phyloP scores from a whole-genome alignment of 2,888 invertebrate genomes.

The Erpobdella octoculata region DNA sequence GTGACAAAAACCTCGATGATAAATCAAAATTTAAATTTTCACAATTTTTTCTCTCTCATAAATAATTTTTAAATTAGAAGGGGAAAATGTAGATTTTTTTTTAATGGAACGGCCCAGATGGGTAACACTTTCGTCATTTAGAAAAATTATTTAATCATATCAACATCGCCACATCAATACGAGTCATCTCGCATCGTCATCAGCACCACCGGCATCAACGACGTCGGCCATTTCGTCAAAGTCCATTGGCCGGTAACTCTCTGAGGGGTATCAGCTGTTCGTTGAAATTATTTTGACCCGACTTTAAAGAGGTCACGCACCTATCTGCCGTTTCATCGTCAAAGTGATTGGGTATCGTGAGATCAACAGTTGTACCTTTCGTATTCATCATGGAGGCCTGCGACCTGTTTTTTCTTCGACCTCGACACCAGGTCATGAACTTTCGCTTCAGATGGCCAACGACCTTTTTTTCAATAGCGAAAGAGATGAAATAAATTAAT shows the following conservation, averaged over 20 bases:
- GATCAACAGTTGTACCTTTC: neutral
- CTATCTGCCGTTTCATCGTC: neutral
- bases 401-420: neutral
- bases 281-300: neutral
- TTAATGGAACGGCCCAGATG: too few relatives aligned
- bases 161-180: neutral
- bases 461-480: neutral
- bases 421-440: neutral
- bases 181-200: neutral
- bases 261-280: neutral
- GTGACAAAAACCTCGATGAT: too few relatives aligned
- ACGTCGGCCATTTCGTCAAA: neutral
- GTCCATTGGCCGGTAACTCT: neutral
- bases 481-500: neutral
- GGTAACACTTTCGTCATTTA: too few relatives aligned
- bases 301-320: neutral
- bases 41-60: neutral
- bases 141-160: too few relatives aligned
- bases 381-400: neutral
- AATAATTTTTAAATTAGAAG: too few relatives aligned
- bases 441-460: neutral
- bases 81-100: too few relatives aligned
- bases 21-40: neutral
- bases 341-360: constrained; percentile 7
- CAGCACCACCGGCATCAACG: neutral